Percentiles rank a stretch among this genome's conserved stretches.
Conservation (phyloP, 2,888 invertebrate genomes). For the Cantharis lateralis region DNA sequence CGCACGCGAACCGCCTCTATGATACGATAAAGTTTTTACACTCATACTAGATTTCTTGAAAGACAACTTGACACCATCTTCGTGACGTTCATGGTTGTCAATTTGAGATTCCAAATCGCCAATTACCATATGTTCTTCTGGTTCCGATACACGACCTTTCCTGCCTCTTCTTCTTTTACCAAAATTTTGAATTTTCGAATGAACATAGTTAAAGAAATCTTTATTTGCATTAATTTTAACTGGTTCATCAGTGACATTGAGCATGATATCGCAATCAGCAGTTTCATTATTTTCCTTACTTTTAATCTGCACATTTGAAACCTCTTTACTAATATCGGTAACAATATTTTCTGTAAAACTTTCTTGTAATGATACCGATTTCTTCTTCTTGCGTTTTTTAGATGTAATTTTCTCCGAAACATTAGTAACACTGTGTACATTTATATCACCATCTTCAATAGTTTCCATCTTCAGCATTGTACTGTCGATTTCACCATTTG, state of each 20-base stretch:
- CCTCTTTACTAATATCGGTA: not conserved
- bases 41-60: not conserved
- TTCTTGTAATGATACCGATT: no score
- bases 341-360: not conserved
- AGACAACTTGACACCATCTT: not conserved
- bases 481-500: not conserved
- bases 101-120: not conserved
- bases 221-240: not conserved
- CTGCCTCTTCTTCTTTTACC: not conserved
- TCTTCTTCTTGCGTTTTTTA: no score
- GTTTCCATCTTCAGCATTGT: not conserved
- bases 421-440: not conserved
- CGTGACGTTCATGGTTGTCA: not conserved
- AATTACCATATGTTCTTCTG: not conserved
- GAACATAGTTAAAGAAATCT: not conserved
- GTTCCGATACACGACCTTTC: not conserved
- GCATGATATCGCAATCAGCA: not conserved
- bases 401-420: not conserved
- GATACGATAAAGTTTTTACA: not conserved
- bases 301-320: not conserved
- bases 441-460: not conserved
- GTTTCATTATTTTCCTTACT: not conserved
- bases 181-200: not conserved
- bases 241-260: not conserved
- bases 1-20: constrained; percentile 20